Evolutionary conservation across 2,113 vertebrate species (phyloP), one percentile per base, ranked within the genome.

Genomic region (Aegotheles bennettii): DNA sequence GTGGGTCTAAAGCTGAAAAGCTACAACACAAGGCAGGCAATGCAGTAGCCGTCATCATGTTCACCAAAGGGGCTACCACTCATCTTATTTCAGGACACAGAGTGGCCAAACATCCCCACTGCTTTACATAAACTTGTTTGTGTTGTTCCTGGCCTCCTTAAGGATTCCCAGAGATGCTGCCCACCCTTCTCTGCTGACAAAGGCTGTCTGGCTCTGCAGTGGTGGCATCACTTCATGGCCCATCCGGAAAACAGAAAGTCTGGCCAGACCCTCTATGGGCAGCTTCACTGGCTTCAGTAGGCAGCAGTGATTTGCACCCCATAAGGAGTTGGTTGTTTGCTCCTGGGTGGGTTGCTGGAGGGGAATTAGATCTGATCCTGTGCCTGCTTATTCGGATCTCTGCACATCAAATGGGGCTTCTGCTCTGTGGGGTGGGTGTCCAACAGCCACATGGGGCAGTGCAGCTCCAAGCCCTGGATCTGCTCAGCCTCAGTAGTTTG

Each of bases 401-500:
- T 3, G 29, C n/a, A 48, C 36, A 48, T 42, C 21, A 18, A 65
- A 50, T 0, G 3, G 47, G 81, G 54, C 67, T 94, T 75, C 51
- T 57, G 75, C 29, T 54, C 26, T 16, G 40, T 76, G 77, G 65
- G 76, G n/a, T 7, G 8, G 35, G 40, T 3, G 3, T 42, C 61
- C 3, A 14, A 67, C 1, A 68, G 82, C 40, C 53, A 9, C 2
- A 1, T 1, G 6, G 38, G 33, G 38, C 2, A 5, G 21, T 43
- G 42, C 38, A 31, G 70, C 48, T 71, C 33, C 45, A 18, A 84
- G 57, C 24, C 59, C 50, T 45, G 50, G 43, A 45, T 60, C 43
- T 60, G 36, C 68, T 82, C 65, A 64, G 36, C 60, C 48, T 59
- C 19, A 2, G 38, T 14, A 50, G 9, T 56, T 67, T 16, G 24